Percentiles rank a stretch among this genome's conserved stretches.
Evolutionary conservation across 2,888 invertebrate species (phyloP).

Genomic region (Trachelus stipa): DNA sequence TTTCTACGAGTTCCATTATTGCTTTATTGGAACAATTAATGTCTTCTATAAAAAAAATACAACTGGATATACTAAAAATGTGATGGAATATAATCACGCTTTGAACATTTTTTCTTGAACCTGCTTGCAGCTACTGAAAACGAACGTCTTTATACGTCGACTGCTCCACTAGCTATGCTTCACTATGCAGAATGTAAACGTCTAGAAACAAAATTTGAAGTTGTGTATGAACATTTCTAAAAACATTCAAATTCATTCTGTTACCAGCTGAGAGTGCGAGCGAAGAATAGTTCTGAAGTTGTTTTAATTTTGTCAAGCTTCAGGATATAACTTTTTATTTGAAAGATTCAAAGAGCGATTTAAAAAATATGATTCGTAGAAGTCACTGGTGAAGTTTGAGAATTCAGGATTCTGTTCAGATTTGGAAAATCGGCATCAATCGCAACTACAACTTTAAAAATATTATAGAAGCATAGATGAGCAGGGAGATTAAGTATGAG

Average conservation of each 20-base stretch:
- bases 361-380: too few relatives aligned
- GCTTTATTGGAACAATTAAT: not conserved
- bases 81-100: constrained; percentile 24
- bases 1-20: constrained; percentile 16
- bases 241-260: not conserved
- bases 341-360: too few relatives aligned
- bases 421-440: too few relatives aligned
- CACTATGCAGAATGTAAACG: not conserved
- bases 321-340: too few relatives aligned
- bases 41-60: not conserved
- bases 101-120: constrained; percentile 21
- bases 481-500: too few relatives aligned
- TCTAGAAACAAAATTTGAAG: not conserved
- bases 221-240: not conserved
- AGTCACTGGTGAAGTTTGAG: too few relatives aligned
- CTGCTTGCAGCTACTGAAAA: not conserved
- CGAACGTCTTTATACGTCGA: not conserved
- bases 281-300: too few relatives aligned
- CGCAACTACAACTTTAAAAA: too few relatives aligned
- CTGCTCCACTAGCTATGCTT: not conserved
- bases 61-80: constrained; percentile 19
- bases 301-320: too few relatives aligned
- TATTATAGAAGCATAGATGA: too few relatives aligned
- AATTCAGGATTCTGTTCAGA: too few relatives aligned
- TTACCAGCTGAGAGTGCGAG: not conserved